A percentile compares a stretch with the other conserved stretches of the same genome.
Evolutionary conservation across 2,888 invertebrate genomes (phyloP).

Genomic region (Drosophila koepferae): DNA sequence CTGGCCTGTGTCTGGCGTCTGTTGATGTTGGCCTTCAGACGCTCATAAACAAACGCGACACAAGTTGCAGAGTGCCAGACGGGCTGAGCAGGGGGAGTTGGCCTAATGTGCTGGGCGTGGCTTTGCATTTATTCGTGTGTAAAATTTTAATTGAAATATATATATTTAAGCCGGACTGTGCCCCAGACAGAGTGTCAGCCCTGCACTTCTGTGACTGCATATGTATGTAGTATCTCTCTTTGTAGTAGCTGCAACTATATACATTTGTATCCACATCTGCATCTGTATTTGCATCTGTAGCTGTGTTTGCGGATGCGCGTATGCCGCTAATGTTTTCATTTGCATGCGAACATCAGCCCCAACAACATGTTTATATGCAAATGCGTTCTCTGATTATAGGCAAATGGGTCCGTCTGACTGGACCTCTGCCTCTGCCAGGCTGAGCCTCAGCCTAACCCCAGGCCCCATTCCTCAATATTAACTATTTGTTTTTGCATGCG

Average conservation of each 20-base stretch:
- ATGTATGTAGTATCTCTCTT: too few species aligned
- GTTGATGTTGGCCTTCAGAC: slow-evolving; percentile 69
- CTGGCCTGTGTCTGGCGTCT: slow-evolving; percentile 43
- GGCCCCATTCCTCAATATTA: slow-evolving; percentile 29
- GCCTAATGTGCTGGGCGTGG: slow-evolving; percentile 74
- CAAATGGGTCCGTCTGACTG: slow-evolving; percentile 25
- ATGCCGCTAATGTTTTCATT: slow-evolving; percentile 76
- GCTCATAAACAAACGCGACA: slow-evolving; percentile 69
- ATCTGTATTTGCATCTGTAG: slow-evolving; percentile 28
- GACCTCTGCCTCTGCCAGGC: background rate
- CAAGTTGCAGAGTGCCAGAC: slow-evolving; percentile 45
- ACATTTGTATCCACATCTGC: slow-evolving; percentile 14
- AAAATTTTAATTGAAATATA: slow-evolving; percentile 81
- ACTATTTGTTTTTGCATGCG: slow-evolving; percentile 55
- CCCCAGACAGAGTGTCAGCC: slow-evolving; percentile 48
- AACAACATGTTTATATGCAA: slow-evolving; percentile 73
- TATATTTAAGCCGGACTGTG: slow-evolving; percentile 60
- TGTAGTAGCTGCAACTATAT: slow-evolving; percentile 19
- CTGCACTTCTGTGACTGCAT: slow-evolving; percentile 25
- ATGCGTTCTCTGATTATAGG: slow-evolving; percentile 73
- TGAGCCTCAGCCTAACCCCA: background rate
- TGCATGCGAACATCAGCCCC: slow-evolving; percentile 67
- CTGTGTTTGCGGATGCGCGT: slow-evolving; percentile 54
- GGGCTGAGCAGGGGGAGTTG: slow-evolving; percentile 4
- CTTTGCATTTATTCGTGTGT: slow-evolving; percentile 76